A percentile compares a stretch with the other conserved stretches of the same genome.
Conservation (phyloP, 2,113 vertebrate species). For the Chaetodon trifascialis region DNA sequence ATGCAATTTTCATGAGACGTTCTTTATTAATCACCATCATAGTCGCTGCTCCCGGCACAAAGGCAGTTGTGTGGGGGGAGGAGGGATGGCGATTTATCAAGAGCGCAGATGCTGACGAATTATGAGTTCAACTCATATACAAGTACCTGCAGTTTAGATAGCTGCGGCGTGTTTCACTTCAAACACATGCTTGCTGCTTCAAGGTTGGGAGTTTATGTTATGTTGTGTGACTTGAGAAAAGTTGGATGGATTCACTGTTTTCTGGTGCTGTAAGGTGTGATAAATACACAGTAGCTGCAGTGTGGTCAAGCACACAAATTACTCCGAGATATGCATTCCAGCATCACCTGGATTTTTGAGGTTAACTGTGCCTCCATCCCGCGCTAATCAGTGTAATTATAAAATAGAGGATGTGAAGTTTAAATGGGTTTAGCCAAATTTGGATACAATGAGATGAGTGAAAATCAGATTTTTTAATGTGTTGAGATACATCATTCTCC, state of each 20-base stretch:
- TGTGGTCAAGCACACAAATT: background rate
- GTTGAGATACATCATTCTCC: background rate
- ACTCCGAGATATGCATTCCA: background rate
- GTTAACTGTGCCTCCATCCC: background rate
- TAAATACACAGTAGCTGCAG: background rate
- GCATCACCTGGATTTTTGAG: background rate
- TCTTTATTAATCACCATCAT: slow-evolving; percentile 76
- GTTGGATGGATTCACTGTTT: background rate
- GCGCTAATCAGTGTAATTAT: background rate
- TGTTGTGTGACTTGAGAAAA: slow-evolving; percentile 8
- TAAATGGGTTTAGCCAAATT: background rate
- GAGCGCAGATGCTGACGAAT: slow-evolving; percentile 57
- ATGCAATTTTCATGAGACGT: slow-evolving; percentile 75
- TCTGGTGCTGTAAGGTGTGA: background rate
- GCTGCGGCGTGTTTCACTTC: background rate
- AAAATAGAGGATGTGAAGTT: background rate
- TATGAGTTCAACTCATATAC: slow-evolving; percentile 40
- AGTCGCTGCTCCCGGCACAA: slow-evolving; percentile 60
- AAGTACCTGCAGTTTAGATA: slow-evolving; percentile 22
- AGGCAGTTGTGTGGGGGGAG: slow-evolving; percentile 33
- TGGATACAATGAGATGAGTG: background rate
- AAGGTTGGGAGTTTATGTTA: slow-evolving; percentile 31
- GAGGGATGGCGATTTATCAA: slow-evolving; percentile 42
- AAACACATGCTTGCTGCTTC: slow-evolving; percentile 31
- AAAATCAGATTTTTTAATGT: background rate